Conservation (phyloP, 2,888 invertebrate species). For the Netelia melanura region DNA sequence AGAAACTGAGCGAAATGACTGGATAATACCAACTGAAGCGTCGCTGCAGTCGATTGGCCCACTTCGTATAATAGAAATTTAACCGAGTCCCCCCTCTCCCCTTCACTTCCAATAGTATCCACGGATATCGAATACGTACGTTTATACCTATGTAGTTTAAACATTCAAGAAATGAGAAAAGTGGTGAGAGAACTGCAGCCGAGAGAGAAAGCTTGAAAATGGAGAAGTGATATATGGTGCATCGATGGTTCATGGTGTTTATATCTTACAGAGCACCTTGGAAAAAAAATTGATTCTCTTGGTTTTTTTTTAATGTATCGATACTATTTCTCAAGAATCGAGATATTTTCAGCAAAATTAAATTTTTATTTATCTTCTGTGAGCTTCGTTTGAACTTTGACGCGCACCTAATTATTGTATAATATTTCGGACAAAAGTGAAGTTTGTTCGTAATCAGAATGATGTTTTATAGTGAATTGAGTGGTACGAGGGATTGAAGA, state of each 20-base stretch:
- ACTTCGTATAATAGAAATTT: constrained; percentile 52
- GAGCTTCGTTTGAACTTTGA: too few species aligned
- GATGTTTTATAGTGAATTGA: too few species aligned
- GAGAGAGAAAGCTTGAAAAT: constrained; percentile 17
- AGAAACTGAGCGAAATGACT: constrained; percentile 26
- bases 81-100: not conserved
- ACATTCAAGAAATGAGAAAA: constrained; percentile 33
- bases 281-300: constrained; percentile 23
- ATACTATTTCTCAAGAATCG: constrained; percentile 34
- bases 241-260: constrained; percentile 3
- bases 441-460: too few species aligned
- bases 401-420: too few species aligned
- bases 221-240: not conserved
- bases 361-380: not conserved
- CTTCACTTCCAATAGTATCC: not conserved
- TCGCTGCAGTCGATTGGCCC: constrained; percentile 41
- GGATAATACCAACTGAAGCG: constrained; percentile 23
- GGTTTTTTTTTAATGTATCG: not conserved
- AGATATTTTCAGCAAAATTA: not conserved
- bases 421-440: too few species aligned
- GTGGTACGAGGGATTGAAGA: too few species aligned
- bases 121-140: not conserved
- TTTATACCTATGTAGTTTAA: constrained; percentile 4
- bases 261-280: not conserved
- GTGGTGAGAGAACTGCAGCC: not conserved